Evolutionary conservation across 2,113 vertebrate genomes (phyloP).

Genomic region (Nibea coibor): DNA sequence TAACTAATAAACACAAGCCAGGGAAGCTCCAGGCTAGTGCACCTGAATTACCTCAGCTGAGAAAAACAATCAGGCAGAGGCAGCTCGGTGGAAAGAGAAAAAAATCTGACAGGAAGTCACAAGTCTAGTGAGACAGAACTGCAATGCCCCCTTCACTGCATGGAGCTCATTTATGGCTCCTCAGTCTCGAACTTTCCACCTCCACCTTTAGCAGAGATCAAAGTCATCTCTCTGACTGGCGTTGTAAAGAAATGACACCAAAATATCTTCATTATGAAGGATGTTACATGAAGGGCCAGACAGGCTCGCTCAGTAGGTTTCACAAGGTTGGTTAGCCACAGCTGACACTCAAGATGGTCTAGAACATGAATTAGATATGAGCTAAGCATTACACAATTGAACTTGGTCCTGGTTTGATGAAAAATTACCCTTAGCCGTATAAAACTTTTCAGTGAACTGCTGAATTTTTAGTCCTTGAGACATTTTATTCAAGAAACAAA

Average conservation of each 20-base stretch:
- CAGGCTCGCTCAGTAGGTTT: slow-evolving; percentile 54
- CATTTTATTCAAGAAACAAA: slow-evolving; percentile 21
- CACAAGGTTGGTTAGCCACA: slow-evolving; percentile 64
- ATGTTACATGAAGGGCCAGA: slow-evolving; percentile 58
- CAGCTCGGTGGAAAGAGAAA: slow-evolving; percentile 9
- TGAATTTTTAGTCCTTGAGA: slow-evolving; percentile 40
- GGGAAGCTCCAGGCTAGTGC: slow-evolving; percentile 72
- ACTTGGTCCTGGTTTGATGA: slow-evolving; percentile 21
- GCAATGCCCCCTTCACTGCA: slow-evolving; percentile 52
- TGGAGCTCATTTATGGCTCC: slow-evolving; percentile 61
- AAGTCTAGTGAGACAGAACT: slow-evolving; percentile 70
- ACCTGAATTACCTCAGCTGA: slow-evolving; percentile 74
- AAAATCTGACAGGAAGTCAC: slow-evolving; percentile 61
- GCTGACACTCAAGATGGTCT: slow-evolving; percentile 65
- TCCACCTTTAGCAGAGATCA: slow-evolving; percentile 65
- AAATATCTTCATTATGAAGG: slow-evolving; percentile 69
- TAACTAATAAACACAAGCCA: slow-evolving; percentile 79
- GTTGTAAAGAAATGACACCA: slow-evolving; percentile 40
- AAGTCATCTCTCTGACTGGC: slow-evolving; percentile 54
- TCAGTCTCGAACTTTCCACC: slow-evolving; percentile 59
- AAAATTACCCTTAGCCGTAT: slow-evolving; percentile 4
- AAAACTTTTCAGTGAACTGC: slow-evolving; percentile 19
- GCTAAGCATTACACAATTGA: slow-evolving; percentile 16
- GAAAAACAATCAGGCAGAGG: slow-evolving; percentile 70
- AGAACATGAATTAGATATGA: slow-evolving; percentile 64